A percentile compares a stretch with the other conserved stretches of the same genome.
These are phyloP conservation scores for Tanypteryx hageni DNA, from an alignment of 2,888 invertebrate species.

Conservation along the genomic window DNA sequence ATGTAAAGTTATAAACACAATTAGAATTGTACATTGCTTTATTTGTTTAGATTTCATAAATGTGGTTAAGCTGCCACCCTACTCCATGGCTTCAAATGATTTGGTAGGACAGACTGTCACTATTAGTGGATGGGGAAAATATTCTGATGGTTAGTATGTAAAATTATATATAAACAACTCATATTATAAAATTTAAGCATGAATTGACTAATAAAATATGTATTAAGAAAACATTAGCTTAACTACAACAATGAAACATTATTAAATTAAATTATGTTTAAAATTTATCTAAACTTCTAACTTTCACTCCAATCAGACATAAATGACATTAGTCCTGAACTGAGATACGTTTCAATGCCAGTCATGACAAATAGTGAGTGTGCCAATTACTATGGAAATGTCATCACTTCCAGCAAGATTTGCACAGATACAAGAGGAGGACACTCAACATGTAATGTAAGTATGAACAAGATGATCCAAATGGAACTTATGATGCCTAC, in stretches of 20 bases:
- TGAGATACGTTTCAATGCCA: constrained; percentile 70
- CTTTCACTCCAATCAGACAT: constrained; percentile 52
- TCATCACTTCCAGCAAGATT: constrained; percentile 71
- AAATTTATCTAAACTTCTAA: background rate
- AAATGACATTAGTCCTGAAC: constrained; percentile 55
- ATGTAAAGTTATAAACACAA: no score
- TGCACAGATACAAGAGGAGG: constrained; percentile 72
- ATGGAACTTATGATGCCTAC: no score
- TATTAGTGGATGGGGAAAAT: constrained; percentile 70
- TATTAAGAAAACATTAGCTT: no score
- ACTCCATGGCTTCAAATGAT: constrained; percentile 66
- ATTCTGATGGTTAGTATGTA: constrained; percentile 67
- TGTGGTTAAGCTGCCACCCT: background rate
- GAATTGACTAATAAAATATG: no score
- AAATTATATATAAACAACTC: no score
- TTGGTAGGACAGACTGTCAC: constrained; percentile 66
- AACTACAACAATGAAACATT: no score
- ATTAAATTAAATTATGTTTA: no score
- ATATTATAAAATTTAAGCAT: no score
- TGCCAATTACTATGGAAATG: constrained; percentile 69
- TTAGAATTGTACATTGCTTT: no score
- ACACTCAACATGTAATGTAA: constrained; percentile 72
- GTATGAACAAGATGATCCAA: constrained; percentile 66
- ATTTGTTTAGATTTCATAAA: constrained; percentile 5
- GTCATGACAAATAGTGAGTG: constrained; percentile 73